Evolutionary conservation across 2,888 invertebrate species (phyloP), one percentile per base, ranked within the genome.

Genomic region (Fissipunctia ypsillon): DNA sequence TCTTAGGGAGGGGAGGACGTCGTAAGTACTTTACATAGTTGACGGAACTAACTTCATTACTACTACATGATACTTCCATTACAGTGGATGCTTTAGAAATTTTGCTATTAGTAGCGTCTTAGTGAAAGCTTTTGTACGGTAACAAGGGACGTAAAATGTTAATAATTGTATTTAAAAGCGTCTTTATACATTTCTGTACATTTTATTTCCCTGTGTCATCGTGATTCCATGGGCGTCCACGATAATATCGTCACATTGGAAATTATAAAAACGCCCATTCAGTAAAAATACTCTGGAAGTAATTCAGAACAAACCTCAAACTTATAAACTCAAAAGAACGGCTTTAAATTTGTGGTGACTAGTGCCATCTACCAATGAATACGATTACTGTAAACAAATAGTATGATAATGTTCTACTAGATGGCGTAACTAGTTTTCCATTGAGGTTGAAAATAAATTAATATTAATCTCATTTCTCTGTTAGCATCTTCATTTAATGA

Each of bases 61-160:
- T 84, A 14, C 43, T 65, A 93, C 93, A 93, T 81, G 91, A 87
- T 85, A 90, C 88, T 90, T 92, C 92, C 93, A 93, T 93, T 92
- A 91, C 60, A 31, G 60, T 31, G 10, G 19, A 63, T 60, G 43
- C 31, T 73, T 10, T 31, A 50, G 31, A 50, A n/a, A n/a, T 61
- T 66, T 61, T 66, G 19, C 7, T 43, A 3, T 28, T 25, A 28
- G 14, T 10, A 31, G 22, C 10, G n/a, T 45, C 31, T 31, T 48
- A 31, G 31, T 31, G 31, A 31, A 31, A 31, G 4, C 31, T 31
- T 31, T 5, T 10, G 43, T 66, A 22, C 3, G 16, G 12, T n/a
- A 50, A 50, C 12, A 14, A 25, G 38, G 6, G 14, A n/a, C 35
- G 4, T 57, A 10, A 57, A 56, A 56, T 28, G 19, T 19, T 35